Evolutionary conservation across 2,888 invertebrate species (phyloP).

Genomic region (Kryphioiulus occultus): DNA sequence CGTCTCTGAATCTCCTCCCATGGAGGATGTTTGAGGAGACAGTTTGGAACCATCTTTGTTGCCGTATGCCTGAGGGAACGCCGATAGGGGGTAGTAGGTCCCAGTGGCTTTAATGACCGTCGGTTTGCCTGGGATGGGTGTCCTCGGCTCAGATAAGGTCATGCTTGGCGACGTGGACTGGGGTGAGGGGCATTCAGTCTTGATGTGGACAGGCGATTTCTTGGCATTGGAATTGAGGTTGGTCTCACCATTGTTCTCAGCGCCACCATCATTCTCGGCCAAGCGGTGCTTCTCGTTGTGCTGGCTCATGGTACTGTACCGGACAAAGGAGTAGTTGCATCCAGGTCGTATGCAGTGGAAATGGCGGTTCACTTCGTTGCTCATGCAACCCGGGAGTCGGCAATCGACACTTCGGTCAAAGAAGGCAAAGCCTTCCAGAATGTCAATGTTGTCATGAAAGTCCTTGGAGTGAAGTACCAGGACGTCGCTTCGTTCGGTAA

Average conservation of each 20-base stretch:
- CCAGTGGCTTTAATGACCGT: conserved; percentile 87
- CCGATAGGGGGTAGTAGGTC: conserved; percentile 86
- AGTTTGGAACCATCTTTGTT: conserved; percentile 18
- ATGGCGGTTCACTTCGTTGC: conserved; percentile 76
- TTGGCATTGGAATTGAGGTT: conserved; percentile 42
- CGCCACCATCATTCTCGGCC: not conserved
- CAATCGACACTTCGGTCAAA: conserved; percentile 79
- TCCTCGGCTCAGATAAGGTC: conserved; percentile 54
- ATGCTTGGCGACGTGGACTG: conserved; percentile 54
- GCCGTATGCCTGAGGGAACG: conserved; percentile 60
- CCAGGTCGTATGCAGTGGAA: conserved; percentile 77
- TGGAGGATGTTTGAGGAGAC: conserved; percentile 54
- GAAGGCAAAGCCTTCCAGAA: conserved; percentile 85
- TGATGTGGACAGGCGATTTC: conserved; percentile 47
- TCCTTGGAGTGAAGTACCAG: conserved; percentile 84
- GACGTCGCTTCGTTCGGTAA: conserved; percentile 78
- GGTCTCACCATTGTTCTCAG: conserved; percentile 55
- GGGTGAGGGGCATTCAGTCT: conserved; percentile 51
- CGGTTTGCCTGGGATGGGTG: conserved; percentile 47
- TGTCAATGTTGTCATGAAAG: conserved; percentile 82
- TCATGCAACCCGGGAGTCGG: conserved; percentile 71
- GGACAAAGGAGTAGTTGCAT: conserved; percentile 77
- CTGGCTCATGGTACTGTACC: conserved; percentile 76
- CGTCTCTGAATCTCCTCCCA: conserved; percentile 50
- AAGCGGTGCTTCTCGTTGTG: conserved; percentile 74